Conservation (phyloP, 2,797 vertebrate species). For the Limnodromus scolopaceus region DNA sequence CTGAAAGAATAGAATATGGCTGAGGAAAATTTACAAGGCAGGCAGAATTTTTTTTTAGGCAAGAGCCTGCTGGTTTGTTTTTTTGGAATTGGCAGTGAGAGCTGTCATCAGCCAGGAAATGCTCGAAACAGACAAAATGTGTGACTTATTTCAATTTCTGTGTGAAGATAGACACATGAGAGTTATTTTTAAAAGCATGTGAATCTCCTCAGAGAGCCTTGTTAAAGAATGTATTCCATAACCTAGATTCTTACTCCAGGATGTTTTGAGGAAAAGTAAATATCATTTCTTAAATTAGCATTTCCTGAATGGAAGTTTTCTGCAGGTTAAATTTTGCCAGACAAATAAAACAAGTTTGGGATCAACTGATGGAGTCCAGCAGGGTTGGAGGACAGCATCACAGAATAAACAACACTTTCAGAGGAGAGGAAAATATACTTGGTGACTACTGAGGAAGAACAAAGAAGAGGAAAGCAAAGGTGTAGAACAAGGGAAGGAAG, state of each 20-base stretch:
- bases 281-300: not conserved
- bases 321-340: not conserved
- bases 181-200: conserved; percentile 48
- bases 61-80: not conserved
- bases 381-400: not conserved
- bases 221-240: not conserved
- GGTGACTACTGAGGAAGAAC: not conserved
- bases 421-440: not conserved
- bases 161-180: conserved; percentile 7
- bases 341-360: not conserved
- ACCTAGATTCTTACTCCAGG: not conserved
- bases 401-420: not conserved
- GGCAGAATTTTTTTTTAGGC: not conserved
- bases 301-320: not conserved
- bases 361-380: not conserved
- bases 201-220: conserved; percentile 2
- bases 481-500: not conserved
- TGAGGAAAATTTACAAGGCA: not conserved
- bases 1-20: not conserved
- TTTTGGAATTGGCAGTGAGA: not conserved
- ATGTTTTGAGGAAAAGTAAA: not conserved
- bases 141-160: conserved; percentile 10
- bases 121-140: conserved; percentile 6
- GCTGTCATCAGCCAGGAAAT: conserved; percentile 13
- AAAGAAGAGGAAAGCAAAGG: not conserved